A percentile compares a stretch with the other conserved stretches of the same genome.
Conservation (phyloP, 2,888 invertebrate species). For the Cheilosia vernalis region DNA sequence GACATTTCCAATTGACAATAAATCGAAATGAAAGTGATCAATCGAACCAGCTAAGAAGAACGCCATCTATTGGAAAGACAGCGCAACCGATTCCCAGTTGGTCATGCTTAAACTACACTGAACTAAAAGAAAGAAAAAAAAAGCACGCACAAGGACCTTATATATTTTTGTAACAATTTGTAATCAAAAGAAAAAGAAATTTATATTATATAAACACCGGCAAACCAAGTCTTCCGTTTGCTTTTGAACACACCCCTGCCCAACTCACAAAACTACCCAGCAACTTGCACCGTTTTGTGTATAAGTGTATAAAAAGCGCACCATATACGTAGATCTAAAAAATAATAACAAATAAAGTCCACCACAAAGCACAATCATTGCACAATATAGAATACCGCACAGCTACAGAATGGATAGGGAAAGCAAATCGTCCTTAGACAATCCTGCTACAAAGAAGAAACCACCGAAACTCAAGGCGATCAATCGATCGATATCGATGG, state of each 20-base stretch:
- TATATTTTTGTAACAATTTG: constrained; percentile 63
- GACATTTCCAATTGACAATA: constrained; percentile 58
- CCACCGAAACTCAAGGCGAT: constrained; percentile 83
- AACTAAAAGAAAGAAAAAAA: constrained; percentile 3
- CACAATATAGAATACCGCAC: constrained; percentile 74
- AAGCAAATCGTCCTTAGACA: constrained; percentile 81
- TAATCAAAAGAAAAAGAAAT: constrained; percentile 9
- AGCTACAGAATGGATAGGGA: constrained; percentile 72
- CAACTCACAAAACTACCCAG: constrained; percentile 16
- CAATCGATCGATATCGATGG: constrained; percentile 83
- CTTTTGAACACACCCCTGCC: constrained; percentile 31
- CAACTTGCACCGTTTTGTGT: constrained; percentile 45
- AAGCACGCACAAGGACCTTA: constrained; percentile 60
- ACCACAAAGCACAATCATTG: constrained; percentile 72
- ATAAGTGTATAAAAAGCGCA: constrained; percentile 52
- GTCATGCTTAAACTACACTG: constrained; percentile 22
- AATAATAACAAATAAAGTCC: constrained; percentile 30
- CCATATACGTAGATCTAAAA: constrained; percentile 16
- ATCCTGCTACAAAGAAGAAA: constrained; percentile 82
- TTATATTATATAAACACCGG: constrained; percentile 35
- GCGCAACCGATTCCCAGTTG: neutral
- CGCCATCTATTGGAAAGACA: constrained; percentile 24
- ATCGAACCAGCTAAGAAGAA: constrained; percentile 21
- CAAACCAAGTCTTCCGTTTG: constrained; percentile 53
- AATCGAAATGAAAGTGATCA: constrained; percentile 49